Conservation (phyloP, 2,888 invertebrate genomes). For the Stenodema calcarata region DNA sequence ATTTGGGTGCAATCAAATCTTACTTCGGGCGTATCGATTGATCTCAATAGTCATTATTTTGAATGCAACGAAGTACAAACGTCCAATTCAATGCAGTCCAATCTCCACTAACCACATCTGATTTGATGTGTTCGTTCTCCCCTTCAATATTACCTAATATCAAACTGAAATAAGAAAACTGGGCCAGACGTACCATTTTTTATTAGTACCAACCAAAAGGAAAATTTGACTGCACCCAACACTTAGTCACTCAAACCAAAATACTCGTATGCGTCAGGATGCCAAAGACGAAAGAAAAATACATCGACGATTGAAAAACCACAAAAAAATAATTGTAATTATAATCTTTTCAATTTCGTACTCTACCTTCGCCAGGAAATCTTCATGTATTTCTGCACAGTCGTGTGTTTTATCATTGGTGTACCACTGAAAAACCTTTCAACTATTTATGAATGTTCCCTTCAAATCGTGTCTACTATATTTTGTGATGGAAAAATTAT, state of each 20-base stretch:
- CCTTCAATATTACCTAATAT: no score
- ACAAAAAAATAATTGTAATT: background rate
- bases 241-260: background rate
- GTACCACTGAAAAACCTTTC: background rate
- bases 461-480: background rate
- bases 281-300: slow-evolving; percentile 3
- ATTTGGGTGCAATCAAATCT: no score
- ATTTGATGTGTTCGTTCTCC: no score
- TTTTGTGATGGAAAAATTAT: background rate
- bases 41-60: no score
- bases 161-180: no score
- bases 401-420: slow-evolving; percentile 9
- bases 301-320: background rate
- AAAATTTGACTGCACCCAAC: background rate
- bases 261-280: slow-evolving; percentile 33
- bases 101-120: no score
- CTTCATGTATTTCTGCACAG: background rate
- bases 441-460: slow-evolving; percentile 4
- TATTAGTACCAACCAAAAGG: no score
- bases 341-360: slow-evolving; percentile 17
- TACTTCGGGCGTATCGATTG: no score
- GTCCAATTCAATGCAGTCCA: no score
- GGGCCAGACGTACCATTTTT: no score
- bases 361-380: background rate
- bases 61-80: no score